Conservation (phyloP, 1,140 invertebrate species). For the Amphibalanus amphitrite region DNA sequence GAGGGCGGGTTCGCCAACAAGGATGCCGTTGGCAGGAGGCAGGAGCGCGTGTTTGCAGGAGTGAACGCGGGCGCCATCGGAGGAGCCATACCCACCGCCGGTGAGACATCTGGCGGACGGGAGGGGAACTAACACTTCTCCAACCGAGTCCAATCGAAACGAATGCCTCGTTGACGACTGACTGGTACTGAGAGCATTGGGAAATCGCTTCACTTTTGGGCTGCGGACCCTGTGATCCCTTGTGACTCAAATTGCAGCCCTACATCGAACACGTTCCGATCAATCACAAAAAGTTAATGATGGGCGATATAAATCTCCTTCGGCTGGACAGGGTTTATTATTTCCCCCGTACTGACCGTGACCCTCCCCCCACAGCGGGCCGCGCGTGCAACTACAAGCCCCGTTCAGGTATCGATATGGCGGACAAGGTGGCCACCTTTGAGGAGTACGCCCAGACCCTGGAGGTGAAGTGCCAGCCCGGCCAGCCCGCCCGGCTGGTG, state of each 20-base stretch:
- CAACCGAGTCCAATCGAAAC: background rate
- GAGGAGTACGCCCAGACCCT: conserved; percentile 57
- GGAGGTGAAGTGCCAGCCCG: conserved; percentile 47
- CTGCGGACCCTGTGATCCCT: background rate
- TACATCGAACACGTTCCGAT: background rate
- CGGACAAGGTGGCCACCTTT: conserved; percentile 38
- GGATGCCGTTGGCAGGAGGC: conserved; percentile 41
- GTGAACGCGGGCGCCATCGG: conserved; percentile 52
- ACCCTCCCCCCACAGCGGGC: background rate
- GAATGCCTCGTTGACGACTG: background rate
- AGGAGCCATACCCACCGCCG: conserved; percentile 52
- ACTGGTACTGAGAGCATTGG: background rate
- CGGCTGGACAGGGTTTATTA: no score
- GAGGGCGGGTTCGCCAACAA: conserved; percentile 71
- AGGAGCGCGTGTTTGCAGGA: conserved; percentile 59
- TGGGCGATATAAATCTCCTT: no score
- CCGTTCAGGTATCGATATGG: background rate
- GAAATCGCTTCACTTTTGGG: background rate
- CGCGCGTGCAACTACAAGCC: background rate
- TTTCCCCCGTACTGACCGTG: background rate
- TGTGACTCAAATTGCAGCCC: background rate
- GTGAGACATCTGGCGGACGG: conserved; percentile 25
- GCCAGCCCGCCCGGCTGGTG: conserved; percentile 48
- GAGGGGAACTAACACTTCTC: no score
- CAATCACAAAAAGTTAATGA: no score